A percentile compares a stretch with the other conserved stretches of the same genome.
phyloP scores from a whole-genome alignment of 2,797 vertebrate genomes.

The Crenuchus spilurus region DNA sequence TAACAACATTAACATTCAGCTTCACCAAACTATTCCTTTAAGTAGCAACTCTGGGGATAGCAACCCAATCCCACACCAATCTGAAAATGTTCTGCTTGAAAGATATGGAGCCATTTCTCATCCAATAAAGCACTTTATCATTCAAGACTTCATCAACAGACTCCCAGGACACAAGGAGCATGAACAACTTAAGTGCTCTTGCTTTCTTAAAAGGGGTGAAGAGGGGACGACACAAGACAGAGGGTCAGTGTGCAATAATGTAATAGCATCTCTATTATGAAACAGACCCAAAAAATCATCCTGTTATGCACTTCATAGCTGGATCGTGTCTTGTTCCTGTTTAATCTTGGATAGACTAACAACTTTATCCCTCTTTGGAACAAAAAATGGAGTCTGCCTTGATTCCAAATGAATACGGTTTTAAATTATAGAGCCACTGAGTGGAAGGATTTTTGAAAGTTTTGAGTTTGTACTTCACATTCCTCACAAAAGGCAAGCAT shows the following conservation, averaged over 20 bases:
- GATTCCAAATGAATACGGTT: no score
- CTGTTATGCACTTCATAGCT: no score
- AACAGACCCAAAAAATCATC: background rate
- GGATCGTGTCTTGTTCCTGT: background rate
- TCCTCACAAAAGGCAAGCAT: no score
- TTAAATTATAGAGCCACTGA: no score
- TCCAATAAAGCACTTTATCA: conserved; percentile 60
- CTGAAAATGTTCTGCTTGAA: conserved; percentile 60
- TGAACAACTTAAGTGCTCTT: conserved; percentile 24
- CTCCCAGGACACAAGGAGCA: conserved; percentile 26
- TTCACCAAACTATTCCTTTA: background rate
- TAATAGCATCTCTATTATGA: background rate
- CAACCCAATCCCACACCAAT: conserved; percentile 18
- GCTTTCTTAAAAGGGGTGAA: conserved; percentile 19
- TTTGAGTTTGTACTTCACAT: no score
- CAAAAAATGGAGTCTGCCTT: background rate
- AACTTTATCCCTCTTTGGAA: no score
- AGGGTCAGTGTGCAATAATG: background rate
- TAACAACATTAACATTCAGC: background rate
- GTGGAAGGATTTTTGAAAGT: no score
- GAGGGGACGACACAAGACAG: background rate
- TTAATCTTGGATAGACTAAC: background rate
- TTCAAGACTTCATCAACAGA: conserved; percentile 19
- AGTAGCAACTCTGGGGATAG: background rate
- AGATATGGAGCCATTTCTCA: conserved; percentile 67